These are phyloP conservation scores for Trichacis sp. DNA, from an alignment of 2,888 invertebrate genomes.

Conservation along the genomic window DNA sequence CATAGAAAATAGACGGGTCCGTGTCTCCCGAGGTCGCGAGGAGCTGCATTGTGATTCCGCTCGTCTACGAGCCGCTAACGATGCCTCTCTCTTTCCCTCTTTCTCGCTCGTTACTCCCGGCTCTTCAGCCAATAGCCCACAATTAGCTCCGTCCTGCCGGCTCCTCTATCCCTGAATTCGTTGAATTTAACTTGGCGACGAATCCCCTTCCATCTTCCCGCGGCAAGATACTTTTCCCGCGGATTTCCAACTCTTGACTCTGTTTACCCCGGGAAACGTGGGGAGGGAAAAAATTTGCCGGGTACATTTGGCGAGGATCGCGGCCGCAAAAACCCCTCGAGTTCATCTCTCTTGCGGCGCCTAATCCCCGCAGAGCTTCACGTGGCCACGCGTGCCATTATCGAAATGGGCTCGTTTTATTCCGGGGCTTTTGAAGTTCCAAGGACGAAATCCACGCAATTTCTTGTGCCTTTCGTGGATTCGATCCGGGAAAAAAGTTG, in stretches of 20 bases:
- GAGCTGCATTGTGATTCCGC: conserved; percentile 67
- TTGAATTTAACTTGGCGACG: conserved; percentile 64
- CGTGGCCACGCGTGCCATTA: conserved; percentile 61
- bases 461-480: too few relatives aligned
- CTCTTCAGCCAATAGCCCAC: conserved; percentile 69
- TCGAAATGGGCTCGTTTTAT: conserved; percentile 66
- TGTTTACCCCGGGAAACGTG: conserved; percentile 1
- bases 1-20: conserved; percentile 54
- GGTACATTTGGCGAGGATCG: background rate
- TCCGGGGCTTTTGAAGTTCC: conserved; percentile 48
- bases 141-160: conserved; percentile 64
- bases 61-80: conserved; percentile 66
- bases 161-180: conserved; percentile 61
- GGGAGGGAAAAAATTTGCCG: conserved; percentile 16
- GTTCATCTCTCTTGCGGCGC: conserved; percentile 49
- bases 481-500: conserved; percentile 21
- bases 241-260: background rate
- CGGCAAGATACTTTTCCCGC: conserved; percentile 28
- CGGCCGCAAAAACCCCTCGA: background rate
- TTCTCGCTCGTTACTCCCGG: conserved; percentile 53
- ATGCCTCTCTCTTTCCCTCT: conserved; percentile 56
- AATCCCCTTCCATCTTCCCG: conserved; percentile 45
- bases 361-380: conserved; percentile 65
- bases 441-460: conserved; percentile 46
- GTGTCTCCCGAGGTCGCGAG: conserved; percentile 53